Percentiles rank a stretch among this genome's conserved stretches.
These are phyloP conservation scores for Tinamus major DNA, from an alignment of 2,797 vertebrate species.

Conservation along the genomic window DNA sequence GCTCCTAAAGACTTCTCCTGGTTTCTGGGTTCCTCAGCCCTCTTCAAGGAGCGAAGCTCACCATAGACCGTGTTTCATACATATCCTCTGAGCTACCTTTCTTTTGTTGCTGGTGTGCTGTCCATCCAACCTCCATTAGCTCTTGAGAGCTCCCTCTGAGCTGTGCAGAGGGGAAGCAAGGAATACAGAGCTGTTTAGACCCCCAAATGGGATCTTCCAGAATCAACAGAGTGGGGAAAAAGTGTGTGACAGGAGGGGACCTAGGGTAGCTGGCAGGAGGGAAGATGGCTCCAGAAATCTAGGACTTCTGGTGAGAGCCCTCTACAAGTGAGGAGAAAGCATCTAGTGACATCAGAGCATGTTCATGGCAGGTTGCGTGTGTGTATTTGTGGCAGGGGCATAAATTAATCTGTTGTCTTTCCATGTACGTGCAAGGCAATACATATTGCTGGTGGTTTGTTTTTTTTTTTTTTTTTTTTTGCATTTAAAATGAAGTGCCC, in stretches of 20 bases:
- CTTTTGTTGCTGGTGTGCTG: neutral
- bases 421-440: neutral
- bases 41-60: neutral
- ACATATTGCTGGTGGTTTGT: neutral
- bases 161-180: neutral
- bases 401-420: neutral
- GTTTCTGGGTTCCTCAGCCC: too few species aligned
- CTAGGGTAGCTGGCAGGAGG: neutral
- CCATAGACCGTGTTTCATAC: neutral
- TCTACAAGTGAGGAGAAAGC: neutral
- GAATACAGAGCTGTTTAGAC: neutral
- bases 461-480: neutral
- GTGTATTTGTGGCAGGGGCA: neutral
- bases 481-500: neutral
- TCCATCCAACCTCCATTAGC: neutral
- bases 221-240: too few species aligned
- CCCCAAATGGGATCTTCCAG: neutral
- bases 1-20: too few species aligned
- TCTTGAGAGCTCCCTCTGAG: neutral
- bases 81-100: neutral
- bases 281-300: neutral
- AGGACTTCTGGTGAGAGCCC: neutral
- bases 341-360: neutral
- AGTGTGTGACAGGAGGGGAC: too few species aligned
- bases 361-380: rapidly evolving